Conservation (phyloP, 2,888 invertebrate genomes). For the Terebella lapidaria region DNA sequence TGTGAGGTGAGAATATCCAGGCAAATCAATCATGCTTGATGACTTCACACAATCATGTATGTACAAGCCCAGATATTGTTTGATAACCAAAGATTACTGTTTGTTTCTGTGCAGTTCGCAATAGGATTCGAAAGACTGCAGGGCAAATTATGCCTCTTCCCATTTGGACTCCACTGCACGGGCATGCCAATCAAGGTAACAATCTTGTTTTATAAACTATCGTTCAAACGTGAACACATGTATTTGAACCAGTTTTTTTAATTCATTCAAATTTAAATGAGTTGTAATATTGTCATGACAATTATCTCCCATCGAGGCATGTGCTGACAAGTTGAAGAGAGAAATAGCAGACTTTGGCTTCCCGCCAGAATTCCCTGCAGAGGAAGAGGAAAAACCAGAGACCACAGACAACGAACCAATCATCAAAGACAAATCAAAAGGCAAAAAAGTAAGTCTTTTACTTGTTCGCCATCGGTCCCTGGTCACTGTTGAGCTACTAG, state of each 20-base stretch:
- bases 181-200: slow-evolving; percentile 93
- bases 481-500: too few relatives aligned
- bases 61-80: too few relatives aligned
- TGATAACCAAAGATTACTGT: too few relatives aligned
- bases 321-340: slow-evolving; percentile 91
- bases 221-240: not conserved
- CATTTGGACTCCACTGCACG: slow-evolving; percentile 98
- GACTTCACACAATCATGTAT: too few relatives aligned
- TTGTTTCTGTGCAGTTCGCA: slow-evolving; percentile 73
- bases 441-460: slow-evolving; percentile 76
- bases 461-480: too few relatives aligned
- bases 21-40: too few relatives aligned
- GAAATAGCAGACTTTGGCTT: slow-evolving; percentile 88
- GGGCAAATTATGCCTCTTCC: slow-evolving; percentile 87
- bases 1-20: slow-evolving; percentile 71
- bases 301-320: slow-evolving; percentile 62
- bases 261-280: not conserved
- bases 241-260: too few relatives aligned
- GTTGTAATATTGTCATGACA: not conserved
- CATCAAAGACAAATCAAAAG: slow-evolving; percentile 81
- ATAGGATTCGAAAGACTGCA: slow-evolving; percentile 84
- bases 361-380: slow-evolving; percentile 81
- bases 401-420: slow-evolving; percentile 52
- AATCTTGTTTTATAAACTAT: not conserved
- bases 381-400: slow-evolving; percentile 53